phyloP scores from a whole-genome alignment of 2,113 vertebrate species.

The Hippocampus abdominalis region DNA sequence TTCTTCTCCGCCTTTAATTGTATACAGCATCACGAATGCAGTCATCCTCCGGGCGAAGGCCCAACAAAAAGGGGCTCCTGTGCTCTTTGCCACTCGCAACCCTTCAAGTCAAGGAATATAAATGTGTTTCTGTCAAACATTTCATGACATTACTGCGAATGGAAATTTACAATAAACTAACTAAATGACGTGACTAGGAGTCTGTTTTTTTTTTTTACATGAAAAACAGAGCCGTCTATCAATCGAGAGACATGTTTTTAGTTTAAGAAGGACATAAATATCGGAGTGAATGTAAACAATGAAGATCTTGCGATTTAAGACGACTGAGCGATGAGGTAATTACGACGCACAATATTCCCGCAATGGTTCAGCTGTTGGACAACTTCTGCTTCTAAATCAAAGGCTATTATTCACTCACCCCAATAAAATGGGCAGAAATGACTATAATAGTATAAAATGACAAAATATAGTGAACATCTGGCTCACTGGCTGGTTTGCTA shows the following conservation, averaged over 20 bases:
- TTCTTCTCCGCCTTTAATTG: conserved; percentile 14
- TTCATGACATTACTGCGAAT: not conserved
- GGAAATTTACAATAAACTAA: no score
- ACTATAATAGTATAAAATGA: conserved; percentile 4
- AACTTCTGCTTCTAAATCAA: not conserved
- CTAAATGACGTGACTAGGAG: not conserved
- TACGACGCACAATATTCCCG: not conserved
- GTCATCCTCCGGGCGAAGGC: conserved; percentile 21
- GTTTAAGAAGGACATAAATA: not conserved
- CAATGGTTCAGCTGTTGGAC: not conserved
- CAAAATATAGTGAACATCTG: not conserved
- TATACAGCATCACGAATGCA: conserved; percentile 28
- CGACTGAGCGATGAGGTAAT: not conserved
- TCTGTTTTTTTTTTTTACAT: not conserved
- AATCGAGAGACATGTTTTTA: not conserved
- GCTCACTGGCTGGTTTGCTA: not conserved
- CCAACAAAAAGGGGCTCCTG: conserved; percentile 27
- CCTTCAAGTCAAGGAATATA: not conserved
- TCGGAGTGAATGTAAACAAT: not conserved
- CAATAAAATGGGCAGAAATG: conserved; percentile 1
- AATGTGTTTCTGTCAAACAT: not conserved
- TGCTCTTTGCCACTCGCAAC: not conserved
- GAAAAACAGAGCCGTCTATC: not conserved
- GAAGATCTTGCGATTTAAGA: not conserved
- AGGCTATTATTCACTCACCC: not conserved